These are phyloP conservation scores for Temnothorax ravouxi DNA, from an alignment of 2,888 invertebrate species.

Conservation along the genomic window DNA sequence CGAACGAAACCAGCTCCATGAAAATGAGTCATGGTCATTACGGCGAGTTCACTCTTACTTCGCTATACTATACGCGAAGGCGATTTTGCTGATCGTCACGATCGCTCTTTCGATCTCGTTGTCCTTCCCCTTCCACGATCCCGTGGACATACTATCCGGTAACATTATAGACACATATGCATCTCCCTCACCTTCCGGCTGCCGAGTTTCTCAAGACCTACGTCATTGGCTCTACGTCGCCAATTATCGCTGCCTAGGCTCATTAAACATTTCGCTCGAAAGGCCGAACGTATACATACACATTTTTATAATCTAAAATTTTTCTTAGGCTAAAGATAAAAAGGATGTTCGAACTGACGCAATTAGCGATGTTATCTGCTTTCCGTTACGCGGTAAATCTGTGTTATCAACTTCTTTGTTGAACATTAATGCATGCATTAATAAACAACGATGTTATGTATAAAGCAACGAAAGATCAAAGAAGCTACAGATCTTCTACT, in stretches of 20 bases:
- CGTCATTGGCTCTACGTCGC: slow-evolving; percentile 47
- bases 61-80: slow-evolving; percentile 39
- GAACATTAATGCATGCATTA: neutral
- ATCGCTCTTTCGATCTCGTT: slow-evolving; percentile 39
- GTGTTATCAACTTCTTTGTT: neutral
- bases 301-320: neutral
- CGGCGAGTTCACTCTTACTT: slow-evolving; percentile 64
- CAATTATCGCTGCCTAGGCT: slow-evolving; percentile 50
- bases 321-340: neutral
- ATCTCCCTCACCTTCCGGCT: slow-evolving; percentile 36
- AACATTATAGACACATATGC: slow-evolving; percentile 57
- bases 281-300: neutral
- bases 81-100: slow-evolving; percentile 51
- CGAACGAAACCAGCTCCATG: slow-evolving; percentile 68
- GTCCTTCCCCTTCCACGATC: slow-evolving; percentile 38
- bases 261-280: neutral
- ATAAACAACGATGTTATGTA: neutral
- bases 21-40: slow-evolving; percentile 76
- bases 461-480: neutral
- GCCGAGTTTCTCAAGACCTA: slow-evolving; percentile 57
- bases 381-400: neutral
- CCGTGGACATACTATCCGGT: slow-evolving; percentile 13
- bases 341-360: slow-evolving; percentile 1
- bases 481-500: neutral
- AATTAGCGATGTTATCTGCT: neutral